Base-by-base conservation (phyloP, 2,888 invertebrate genomes). In the Leucoptera coffeella region DNA sequence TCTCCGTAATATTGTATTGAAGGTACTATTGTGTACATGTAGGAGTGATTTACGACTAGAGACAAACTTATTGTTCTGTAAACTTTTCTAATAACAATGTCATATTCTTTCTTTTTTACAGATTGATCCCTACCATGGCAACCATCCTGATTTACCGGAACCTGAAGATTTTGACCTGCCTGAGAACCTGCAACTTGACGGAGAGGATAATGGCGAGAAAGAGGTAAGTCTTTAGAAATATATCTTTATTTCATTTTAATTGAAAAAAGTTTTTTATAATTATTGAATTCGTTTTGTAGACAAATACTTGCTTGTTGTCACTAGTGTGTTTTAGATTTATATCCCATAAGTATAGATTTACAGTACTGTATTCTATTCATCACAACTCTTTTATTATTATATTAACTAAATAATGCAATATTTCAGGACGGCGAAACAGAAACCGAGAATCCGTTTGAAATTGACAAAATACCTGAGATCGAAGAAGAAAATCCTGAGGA, bases 81-180 rank as follows among this genome's bases (percentile, higher is more conserved):
- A n/a, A n/a, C n/a, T n/a, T n/a, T n/a, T n/a, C n/a, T n/a, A n/a
- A n/a, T n/a, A n/a, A 13, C 5, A 14, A 23, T 2, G 14, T 23
- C n/a, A n/a, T n/a, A n/a, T n/a, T n/a, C n/a, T n/a, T n/a, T n/a
- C n/a, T n/a, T 30, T 25, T 26, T 29, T 37, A 15, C 27, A 69
- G 72, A 61, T 78, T 26, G 85, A 93, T 71, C 84, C 87, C 1
- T 83, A 86, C 45, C 87, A 90, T 45, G 87, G 88, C 20, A 80
- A 88, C 28, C 74, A 85, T 33, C 80, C 80, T 38, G 81, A 82
- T 23, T 73, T 82, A 8, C 83, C 85, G 1, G 89, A 92, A 44
- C 83, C 90, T 0, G 90, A 93, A 52, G 78, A 85, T 25, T 78
- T 93, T 53, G 91, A 94, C 43, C 56, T 94, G 32, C 91, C 92